Evolutionary conservation across 2,888 invertebrate genomes (phyloP).

Genomic region (Spodoptera littoralis): DNA sequence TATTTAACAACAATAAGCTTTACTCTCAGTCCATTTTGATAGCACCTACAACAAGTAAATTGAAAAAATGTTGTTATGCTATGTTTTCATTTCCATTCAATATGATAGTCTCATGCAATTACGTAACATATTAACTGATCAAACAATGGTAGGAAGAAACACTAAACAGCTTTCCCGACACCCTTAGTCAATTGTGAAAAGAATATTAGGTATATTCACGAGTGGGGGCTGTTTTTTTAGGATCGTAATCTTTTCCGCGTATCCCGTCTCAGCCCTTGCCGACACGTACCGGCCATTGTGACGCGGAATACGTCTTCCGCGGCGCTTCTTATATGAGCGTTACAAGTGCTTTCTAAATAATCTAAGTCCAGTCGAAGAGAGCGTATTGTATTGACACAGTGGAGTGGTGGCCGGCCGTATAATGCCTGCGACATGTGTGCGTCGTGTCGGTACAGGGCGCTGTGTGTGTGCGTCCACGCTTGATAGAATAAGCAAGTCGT

Average conservation of each 20-base stretch:
- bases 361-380: conserved; percentile 89
- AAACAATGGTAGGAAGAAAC: conserved; percentile 61
- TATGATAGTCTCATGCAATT: conserved; percentile 7
- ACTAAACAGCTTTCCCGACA: conserved; percentile 65
- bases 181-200: conserved; percentile 78
- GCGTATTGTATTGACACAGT: conserved; percentile 90
- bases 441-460: conserved; percentile 66
- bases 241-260: conserved; percentile 87
- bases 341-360: conserved; percentile 90
- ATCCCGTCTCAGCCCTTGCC: conserved; percentile 82
- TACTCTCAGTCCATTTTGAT: conserved; percentile 57
- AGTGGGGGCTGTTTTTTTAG: conserved; percentile 87
- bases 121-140: conserved; percentile 32
- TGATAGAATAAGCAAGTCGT: conserved; percentile 89
- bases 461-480: conserved; percentile 82
- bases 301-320: conserved; percentile 86
- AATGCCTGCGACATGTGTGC: conserved; percentile 80
- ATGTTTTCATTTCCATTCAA: neutral
- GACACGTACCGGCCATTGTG: conserved; percentile 88
- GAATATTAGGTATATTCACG: conserved; percentile 83
- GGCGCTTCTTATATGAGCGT: conserved; percentile 89
- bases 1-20: conserved; percentile 73
- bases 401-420: conserved; percentile 89
- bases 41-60: conserved; percentile 15
- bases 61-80: neutral